phyloP scores from a whole-genome alignment of 2,113 vertebrate genomes.

The Pontoporia blainvillei region DNA sequence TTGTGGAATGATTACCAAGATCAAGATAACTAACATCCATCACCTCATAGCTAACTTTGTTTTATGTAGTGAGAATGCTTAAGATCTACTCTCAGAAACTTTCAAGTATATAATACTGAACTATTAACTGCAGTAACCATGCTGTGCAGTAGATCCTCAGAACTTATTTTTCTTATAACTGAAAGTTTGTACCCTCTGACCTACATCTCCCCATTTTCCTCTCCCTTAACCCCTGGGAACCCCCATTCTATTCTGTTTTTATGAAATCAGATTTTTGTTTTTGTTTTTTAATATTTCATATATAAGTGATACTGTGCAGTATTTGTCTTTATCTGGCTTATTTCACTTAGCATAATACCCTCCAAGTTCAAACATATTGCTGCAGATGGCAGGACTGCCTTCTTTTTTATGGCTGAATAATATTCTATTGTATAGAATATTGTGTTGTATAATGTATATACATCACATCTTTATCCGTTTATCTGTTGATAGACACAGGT shows the following conservation, averaged over 20 bases:
- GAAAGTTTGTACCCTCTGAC: not conserved
- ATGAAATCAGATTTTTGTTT: not conserved
- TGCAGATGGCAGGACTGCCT: not conserved
- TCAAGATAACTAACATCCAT: not conserved
- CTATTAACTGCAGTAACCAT: not conserved
- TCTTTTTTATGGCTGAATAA: not conserved
- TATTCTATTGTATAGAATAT: not conserved
- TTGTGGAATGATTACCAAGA: not conserved
- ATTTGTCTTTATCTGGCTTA: not conserved
- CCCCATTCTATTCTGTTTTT: not conserved
- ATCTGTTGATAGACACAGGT: not conserved
- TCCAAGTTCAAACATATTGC: not conserved
- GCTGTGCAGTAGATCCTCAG: not conserved
- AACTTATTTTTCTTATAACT: not conserved
- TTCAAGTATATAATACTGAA: not conserved
- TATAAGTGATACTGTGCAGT: not conserved
- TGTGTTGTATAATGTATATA: not conserved
- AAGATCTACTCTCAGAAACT: not conserved
- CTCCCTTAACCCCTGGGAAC: not conserved
- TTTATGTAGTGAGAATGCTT: not conserved
- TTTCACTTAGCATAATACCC: not conserved
- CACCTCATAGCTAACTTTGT: not conserved
- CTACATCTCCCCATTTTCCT: not conserved
- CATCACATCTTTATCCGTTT: not conserved
- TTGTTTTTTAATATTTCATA: not conserved